Base-by-base conservation (phyloP, 1,140 invertebrate species). In the Anadara kagoshimensis region DNA sequence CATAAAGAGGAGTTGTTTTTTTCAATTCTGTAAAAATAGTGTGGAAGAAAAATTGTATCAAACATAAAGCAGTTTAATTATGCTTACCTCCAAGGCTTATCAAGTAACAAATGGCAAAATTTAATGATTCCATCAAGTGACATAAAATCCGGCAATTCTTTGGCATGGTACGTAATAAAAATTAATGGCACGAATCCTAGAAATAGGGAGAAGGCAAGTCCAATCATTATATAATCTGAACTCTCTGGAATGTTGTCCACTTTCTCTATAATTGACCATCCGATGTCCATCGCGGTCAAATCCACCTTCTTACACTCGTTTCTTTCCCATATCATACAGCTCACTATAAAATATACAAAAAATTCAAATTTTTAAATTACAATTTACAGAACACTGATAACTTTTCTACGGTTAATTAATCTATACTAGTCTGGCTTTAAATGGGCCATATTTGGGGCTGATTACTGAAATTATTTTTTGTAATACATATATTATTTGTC, bases 311-410 rank as follows among this genome's bases (percentile, higher is more conserved):
- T 95, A 29, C 95, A 93, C 77, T 97, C 95, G 78, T 96, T 95
- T 20, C 93, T 92, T 85, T 97, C 95, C 96, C 96, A 98, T 88
- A 98, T 95, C 47, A 96, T 96, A 86, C 97, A 98, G 76, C 95
- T 97, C 65, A 88, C 86, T 86, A 72, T 20, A 79, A 78, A 24
- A 49, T 41, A 72, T 20, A 58, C 20, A 64, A 41, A 53, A 47
- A 51, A 44, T n/a, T 3, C 29, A n/a, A n/a, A n/a, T n/a, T n/a
- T n/a, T n/a, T n/a, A n/a, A n/a, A n/a, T n/a, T n/a, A n/a, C n/a
- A n/a, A n/a, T n/a, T n/a, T n/a, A n/a, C n/a, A n/a, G n/a, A n/a
- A n/a, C n/a, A n/a, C n/a, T n/a, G n/a, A n/a, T n/a, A n/a, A n/a
- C n/a, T n/a, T n/a, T n/a, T n/a, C n/a, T n/a, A n/a, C n/a, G n/a